Evolutionary conservation across 1,140 invertebrate genomes (phyloP).

Genomic region (Plodia interpunctella): DNA sequence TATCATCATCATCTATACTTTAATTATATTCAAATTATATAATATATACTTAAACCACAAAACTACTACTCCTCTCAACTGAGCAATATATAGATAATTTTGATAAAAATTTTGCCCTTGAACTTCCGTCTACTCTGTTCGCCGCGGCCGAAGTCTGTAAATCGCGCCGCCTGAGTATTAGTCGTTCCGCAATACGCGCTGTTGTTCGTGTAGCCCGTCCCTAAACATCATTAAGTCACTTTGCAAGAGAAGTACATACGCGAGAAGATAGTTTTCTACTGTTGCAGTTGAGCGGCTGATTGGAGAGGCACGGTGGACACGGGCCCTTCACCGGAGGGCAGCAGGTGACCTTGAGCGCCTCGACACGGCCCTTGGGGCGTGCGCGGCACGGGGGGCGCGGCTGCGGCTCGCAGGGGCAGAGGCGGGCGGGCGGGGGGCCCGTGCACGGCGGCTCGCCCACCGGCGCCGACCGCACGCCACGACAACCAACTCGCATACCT

Average conservation of each 20-base stretch:
- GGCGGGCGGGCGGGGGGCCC: constrained; percentile 34
- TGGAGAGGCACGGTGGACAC: constrained; percentile 34
- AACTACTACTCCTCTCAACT: too few relatives aligned
- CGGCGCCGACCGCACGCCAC: constrained; percentile 24
- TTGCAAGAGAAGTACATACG: neutral
- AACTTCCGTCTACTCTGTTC: too few relatives aligned
- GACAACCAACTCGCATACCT: constrained; percentile 20
- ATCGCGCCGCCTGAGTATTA: too few relatives aligned
- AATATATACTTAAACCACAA: too few relatives aligned
- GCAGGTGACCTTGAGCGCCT: constrained; percentile 18
- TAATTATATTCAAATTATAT: too few relatives aligned
- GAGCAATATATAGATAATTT: too few relatives aligned
- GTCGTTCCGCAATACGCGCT: too few relatives aligned
- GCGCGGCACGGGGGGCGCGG: constrained; percentile 48
- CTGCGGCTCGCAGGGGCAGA: constrained; percentile 32
- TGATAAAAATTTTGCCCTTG: too few relatives aligned
- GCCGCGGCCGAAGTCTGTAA: too few relatives aligned
- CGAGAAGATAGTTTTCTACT: neutral
- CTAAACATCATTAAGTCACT: too few relatives aligned
- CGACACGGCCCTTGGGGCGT: constrained; percentile 37
- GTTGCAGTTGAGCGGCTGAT: constrained; percentile 8
- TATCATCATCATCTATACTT: too few relatives aligned
- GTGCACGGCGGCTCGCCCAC: constrained; percentile 20
- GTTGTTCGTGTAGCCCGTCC: too few relatives aligned
- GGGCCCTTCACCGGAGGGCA: constrained; percentile 37